Conservation (phyloP, 2,113 vertebrate genomes). For the Corythaixoides concolor region DNA sequence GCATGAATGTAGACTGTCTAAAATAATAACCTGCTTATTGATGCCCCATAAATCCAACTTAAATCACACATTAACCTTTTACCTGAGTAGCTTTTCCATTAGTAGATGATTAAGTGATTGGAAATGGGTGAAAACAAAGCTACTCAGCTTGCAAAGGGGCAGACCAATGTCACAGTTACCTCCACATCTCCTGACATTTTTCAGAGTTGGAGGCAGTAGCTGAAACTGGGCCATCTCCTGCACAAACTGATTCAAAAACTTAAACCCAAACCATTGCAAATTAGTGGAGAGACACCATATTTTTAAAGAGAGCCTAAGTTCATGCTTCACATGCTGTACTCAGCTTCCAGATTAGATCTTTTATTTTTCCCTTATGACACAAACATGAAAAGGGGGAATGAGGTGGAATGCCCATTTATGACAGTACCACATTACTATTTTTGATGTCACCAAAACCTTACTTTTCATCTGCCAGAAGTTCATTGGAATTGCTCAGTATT, state of each 20-base stretch:
- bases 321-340: not conserved
- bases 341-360: not conserved
- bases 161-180: not conserved
- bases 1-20: not conserved
- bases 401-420: not conserved
- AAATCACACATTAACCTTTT: constrained; percentile 4
- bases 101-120: not conserved
- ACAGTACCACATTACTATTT: not conserved
- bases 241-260: not conserved
- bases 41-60: not conserved
- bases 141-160: not conserved
- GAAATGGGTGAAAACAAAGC: not conserved
- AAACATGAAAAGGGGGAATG: not conserved
- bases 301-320: not conserved
- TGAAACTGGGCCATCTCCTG: not conserved
- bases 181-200: not conserved
- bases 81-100: not conserved
- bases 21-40: constrained; percentile 20
- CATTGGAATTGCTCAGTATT: not conserved
- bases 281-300: not conserved
- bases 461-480: not conserved
- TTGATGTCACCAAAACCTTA: not conserved
- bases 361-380: not conserved
- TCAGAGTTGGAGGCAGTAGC: not conserved
- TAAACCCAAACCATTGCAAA: not conserved